Conservation (phyloP, 2,797 vertebrate species). For the Lithobates pipiens region DNA sequence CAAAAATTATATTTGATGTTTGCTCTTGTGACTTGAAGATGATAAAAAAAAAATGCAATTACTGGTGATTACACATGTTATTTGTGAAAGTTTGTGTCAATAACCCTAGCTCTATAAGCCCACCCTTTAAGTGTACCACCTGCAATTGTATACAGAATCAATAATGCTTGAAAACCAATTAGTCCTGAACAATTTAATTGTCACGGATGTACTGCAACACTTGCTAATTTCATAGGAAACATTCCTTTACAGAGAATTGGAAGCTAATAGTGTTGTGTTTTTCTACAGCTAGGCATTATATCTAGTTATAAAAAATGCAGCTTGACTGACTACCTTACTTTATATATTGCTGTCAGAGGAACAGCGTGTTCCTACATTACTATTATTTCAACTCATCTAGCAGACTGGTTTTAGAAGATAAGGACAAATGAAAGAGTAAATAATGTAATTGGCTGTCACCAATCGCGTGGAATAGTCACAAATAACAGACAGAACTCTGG, state of each 20-base stretch:
- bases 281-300: conserved; percentile 12
- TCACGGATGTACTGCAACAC: conserved; percentile 37
- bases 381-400: conserved; percentile 5
- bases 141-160: conserved; percentile 19
- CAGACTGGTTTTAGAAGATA: background rate
- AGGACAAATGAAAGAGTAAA: background rate
- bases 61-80: too few species aligned
- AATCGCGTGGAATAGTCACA: too few species aligned
- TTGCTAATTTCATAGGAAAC: conserved; percentile 26
- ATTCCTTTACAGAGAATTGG: conserved; percentile 2
- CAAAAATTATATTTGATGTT: background rate
- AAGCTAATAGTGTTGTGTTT: background rate
- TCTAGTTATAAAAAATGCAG: conserved; percentile 10
- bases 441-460: too few species aligned
- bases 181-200: conserved; percentile 11
- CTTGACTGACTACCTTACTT: background rate
- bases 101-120: too few species aligned
- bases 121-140: background rate
- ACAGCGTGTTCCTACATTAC: background rate
- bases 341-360: background rate
- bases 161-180: conserved; percentile 34
- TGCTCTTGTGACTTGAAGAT: background rate
- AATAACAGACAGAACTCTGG: too few species aligned
- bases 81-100: too few species aligned
- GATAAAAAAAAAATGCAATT: too few species aligned